phyloP scores from a whole-genome alignment of 2,888 invertebrate species.

The Luperina testacea region DNA sequence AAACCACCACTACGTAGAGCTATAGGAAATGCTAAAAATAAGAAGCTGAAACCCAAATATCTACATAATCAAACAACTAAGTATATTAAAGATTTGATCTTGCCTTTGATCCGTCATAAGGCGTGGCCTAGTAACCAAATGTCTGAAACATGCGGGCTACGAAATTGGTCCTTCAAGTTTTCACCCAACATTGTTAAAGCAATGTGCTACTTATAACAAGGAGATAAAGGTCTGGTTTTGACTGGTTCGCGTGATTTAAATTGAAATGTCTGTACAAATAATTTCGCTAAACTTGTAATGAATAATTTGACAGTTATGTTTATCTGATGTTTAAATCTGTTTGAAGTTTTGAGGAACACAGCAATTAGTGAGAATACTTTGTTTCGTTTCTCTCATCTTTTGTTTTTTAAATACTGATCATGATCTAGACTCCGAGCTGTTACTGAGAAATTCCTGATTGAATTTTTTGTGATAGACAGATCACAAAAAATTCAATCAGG shows the following conservation, averaged over 20 bases:
- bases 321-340: slow-evolving; percentile 45
- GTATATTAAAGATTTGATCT: slow-evolving; percentile 38
- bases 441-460: no score
- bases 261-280: slow-evolving; percentile 55
- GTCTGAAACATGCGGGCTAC: slow-evolving; percentile 76
- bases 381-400: not conserved
- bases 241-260: slow-evolving; percentile 9
- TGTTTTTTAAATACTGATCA: slow-evolving; percentile 6
- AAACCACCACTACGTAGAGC: not conserved
- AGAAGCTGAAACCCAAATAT: slow-evolving; percentile 28
- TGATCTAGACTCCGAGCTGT: no score
- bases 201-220: slow-evolving; percentile 9
- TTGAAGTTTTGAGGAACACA: slow-evolving; percentile 41
- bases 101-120: slow-evolving; percentile 38
- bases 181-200: not conserved
- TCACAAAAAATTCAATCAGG: no score
- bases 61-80: slow-evolving; percentile 31
- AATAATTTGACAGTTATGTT: slow-evolving; percentile 55
- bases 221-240: slow-evolving; percentile 12
- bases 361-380: slow-evolving; percentile 32
- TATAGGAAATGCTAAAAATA: not conserved
- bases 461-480: no score
- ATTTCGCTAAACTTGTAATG: slow-evolving; percentile 55
- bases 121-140: slow-evolving; percentile 64
- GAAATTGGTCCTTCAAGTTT: slow-evolving; percentile 40